phyloP scores from a whole-genome alignment of 2,888 invertebrate species.

The Ferrisia virgata region DNA sequence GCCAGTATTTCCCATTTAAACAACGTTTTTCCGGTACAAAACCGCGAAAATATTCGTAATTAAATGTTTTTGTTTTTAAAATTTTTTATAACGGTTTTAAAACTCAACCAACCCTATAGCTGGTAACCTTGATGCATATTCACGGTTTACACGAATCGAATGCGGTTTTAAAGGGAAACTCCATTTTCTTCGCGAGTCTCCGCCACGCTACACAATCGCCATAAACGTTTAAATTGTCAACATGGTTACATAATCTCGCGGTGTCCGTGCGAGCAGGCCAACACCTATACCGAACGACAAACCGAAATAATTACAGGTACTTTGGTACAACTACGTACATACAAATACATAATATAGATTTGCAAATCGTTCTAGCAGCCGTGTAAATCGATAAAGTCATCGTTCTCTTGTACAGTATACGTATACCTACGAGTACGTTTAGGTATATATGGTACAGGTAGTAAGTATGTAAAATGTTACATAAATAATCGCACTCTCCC shows the following conservation, averaged over 20 bases:
- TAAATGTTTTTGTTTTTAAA: too few species aligned
- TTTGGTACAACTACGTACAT: neutral
- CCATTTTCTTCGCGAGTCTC: neutral
- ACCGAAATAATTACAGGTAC: neutral
- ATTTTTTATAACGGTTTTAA: neutral
- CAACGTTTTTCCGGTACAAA: conserved; percentile 17
- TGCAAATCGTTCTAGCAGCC: neutral
- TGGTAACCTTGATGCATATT: neutral
- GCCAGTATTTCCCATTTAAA: neutral
- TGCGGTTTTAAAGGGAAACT: neutral
- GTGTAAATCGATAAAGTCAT: neutral
- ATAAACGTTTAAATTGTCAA: neutral
- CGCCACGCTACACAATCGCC: neutral
- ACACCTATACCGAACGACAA: neutral
- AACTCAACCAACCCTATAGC: neutral
- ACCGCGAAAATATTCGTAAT: conserved; percentile 17
- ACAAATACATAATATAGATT: too few species aligned
- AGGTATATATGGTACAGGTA: too few species aligned
- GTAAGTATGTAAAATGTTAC: neutral
- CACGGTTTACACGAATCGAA: neutral
- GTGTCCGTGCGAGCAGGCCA: neutral
- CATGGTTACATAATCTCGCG: neutral
- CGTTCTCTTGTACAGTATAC: neutral
- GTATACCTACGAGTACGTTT: too few species aligned
- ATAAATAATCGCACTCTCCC: neutral